These are phyloP conservation scores for Ornithorhynchus anatinus DNA, from an alignment of 2,113 vertebrate species.

Conservation along the genomic window DNA sequence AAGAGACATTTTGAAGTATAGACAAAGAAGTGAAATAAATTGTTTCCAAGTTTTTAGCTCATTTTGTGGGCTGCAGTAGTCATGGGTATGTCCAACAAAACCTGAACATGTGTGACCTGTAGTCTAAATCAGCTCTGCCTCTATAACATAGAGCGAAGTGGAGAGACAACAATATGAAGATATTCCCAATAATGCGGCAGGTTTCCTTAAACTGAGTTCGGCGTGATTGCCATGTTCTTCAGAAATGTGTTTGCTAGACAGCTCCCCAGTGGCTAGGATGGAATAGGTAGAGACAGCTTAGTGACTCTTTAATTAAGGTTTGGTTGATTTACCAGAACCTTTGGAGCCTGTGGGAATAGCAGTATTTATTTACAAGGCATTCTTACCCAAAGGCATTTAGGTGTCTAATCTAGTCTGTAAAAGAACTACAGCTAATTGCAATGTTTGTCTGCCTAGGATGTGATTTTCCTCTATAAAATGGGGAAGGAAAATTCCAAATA, in stretches of 20 bases:
- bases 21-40: too few species aligned
- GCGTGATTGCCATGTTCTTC: conserved; percentile 34
- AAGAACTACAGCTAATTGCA: too few species aligned
- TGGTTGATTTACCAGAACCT: conserved; percentile 28
- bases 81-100: too few species aligned
- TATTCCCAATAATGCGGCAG: conserved; percentile 15
- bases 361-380: conserved; percentile 31
- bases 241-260: conserved; percentile 36
- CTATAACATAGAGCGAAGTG: background rate
- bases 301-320: conserved; percentile 49
- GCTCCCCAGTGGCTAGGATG: conserved; percentile 2
- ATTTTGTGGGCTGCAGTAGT: too few species aligned
- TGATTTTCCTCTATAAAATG: too few species aligned
- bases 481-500: too few species aligned
- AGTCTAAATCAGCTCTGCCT: too few species aligned
- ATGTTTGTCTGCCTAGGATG: too few species aligned
- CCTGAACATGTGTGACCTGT: too few species aligned
- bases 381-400: conserved; percentile 10
- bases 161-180: background rate
- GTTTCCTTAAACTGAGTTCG: conserved; percentile 53
- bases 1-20: too few species aligned
- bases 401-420: background rate
- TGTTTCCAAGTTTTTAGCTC: too few species aligned
- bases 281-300: conserved; percentile 30
- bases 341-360: conserved; percentile 14